These are phyloP conservation scores for Tragelaphus imberbis DNA, from an alignment of 2,113 vertebrate genomes.

Conservation along the genomic window DNA sequence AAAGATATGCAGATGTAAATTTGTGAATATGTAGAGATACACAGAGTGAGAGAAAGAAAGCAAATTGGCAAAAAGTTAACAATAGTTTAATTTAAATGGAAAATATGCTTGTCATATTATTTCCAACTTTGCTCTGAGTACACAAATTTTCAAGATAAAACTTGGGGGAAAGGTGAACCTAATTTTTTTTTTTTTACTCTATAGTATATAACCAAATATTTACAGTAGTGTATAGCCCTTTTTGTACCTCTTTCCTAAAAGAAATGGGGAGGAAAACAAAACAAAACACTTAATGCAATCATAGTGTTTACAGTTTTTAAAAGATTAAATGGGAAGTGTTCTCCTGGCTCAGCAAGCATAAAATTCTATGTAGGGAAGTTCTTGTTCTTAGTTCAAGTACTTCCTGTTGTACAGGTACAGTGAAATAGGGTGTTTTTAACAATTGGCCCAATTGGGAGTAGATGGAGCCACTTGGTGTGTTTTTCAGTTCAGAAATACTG, in stretches of 20 bases:
- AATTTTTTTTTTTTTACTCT: neutral
- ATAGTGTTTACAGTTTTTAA: neutral
- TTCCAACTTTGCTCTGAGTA: neutral
- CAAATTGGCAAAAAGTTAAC: slow-evolving; percentile 11
- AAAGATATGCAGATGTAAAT: neutral
- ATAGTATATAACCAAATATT: neutral
- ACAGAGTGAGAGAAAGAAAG: neutral
- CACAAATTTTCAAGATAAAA: slow-evolving; percentile 10
- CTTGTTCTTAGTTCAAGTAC: neutral
- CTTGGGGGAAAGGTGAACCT: neutral
- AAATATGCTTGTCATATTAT: neutral
- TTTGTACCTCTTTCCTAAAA: neutral
- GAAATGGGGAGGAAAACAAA: neutral
- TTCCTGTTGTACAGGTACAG: neutral
- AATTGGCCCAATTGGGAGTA: neutral
- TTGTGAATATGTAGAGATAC: neutral
- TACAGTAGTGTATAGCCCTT: neutral
- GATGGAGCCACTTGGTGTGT: neutral
- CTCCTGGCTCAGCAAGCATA: neutral
- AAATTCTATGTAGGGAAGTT: neutral
- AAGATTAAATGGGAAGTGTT: neutral
- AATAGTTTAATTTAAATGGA: neutral
- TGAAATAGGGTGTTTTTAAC: neutral
- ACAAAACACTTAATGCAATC: neutral
- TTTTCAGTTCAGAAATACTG: neutral